phyloP scores from a whole-genome alignment of 37 sponge, comb jelly and placozoan species.

The Petrosia ficiformis region DNA sequence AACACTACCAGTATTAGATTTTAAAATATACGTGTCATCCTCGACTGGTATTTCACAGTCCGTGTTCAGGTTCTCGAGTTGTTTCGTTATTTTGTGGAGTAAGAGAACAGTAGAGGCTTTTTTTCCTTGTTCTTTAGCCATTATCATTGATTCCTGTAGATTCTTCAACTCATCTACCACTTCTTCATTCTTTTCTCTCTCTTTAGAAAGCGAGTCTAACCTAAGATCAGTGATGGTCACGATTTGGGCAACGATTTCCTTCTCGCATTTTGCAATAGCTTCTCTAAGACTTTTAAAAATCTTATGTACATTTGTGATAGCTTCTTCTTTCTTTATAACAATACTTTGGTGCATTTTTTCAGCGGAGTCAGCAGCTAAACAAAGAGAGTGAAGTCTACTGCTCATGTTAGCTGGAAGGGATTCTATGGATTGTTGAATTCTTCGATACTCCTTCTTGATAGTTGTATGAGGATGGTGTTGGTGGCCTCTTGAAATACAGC shows the following conservation, averaged over 20 bases:
- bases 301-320: slow-evolving; percentile 23
- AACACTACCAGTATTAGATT: slow-evolving; percentile 24
- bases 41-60: slow-evolving; percentile 25
- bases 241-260: slow-evolving; percentile 57
- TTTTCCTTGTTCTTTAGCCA: slow-evolving; percentile 28
- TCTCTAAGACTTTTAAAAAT: slow-evolving; percentile 46
- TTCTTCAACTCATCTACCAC: slow-evolving; percentile 14
- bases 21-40: slow-evolving; percentile 69
- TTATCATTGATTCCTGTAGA: slow-evolving; percentile 21
- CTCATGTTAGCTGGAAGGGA: slow-evolving; percentile 16
- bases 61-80: neutral
- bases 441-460: slow-evolving; percentile 18
- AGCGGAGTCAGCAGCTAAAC: slow-evolving; percentile 12
- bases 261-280: slow-evolving; percentile 33
- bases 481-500: slow-evolving; percentile 35
- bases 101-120: slow-evolving; percentile 13
- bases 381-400: slow-evolving; percentile 32
- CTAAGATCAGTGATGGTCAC: slow-evolving; percentile 54
- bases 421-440: slow-evolving; percentile 2
- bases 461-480: slow-evolving; percentile 40
- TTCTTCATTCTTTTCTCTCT: slow-evolving; percentile 26
- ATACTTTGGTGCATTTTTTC: slow-evolving; percentile 34
- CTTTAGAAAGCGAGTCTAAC: slow-evolving; percentile 37
- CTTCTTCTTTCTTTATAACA: slow-evolving; percentile 20
- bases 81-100: neutral